Evolutionary conservation across 2,113 vertebrate species (phyloP), one percentile per base, ranked within the genome.

Genomic region (Scomber scombrus): DNA sequence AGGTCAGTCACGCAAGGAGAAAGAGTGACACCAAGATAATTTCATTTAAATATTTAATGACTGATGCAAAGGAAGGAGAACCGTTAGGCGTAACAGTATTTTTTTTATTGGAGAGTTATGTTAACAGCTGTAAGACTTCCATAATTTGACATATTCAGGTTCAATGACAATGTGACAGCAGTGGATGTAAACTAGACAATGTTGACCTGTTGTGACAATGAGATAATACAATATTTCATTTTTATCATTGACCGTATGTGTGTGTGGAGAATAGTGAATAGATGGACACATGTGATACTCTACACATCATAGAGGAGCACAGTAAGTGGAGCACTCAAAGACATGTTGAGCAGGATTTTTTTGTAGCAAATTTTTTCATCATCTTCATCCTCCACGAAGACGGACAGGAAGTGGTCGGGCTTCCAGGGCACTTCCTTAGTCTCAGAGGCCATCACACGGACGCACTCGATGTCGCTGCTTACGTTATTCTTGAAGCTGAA

Each of bases 291-390:
- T 3, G 13, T 43, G 3, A 40, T 3, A 0, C 15, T 46, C 81
- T 87, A 92, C 66, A 93, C 68, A 3, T 94, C 90, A 34, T 92
- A 93, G 3, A 93, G 71, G 49, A 92, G 57, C 46, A 93, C 56
- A 4, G 84, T 66, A 0, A 85, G 2, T 0, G 71, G 73, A 46
- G 65, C 50, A 0, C 56, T 47, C 40, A 89, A 49, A 3, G 4
- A 43, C 88, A 91, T 78, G 75, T 88, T 91, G 50, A 76, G 67
- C 12, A 85, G 26, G 51, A 93, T 71, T 16, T 89, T 71, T 21
- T 89, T 93, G 63, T 29, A 70, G 3, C 89, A 92, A 46, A 93
- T 50, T 3, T 75, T 78, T 18, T 84, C 70, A 5, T 93, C 81
- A 0, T 91, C 85, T 12, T 85, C 91, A 6, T 91, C 90, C 81